A percentile compares a stretch with the other conserved stretches of the same genome.
Conservation (phyloP, 2,113 vertebrate species). For the Elaphurus davidianus region DNA sequence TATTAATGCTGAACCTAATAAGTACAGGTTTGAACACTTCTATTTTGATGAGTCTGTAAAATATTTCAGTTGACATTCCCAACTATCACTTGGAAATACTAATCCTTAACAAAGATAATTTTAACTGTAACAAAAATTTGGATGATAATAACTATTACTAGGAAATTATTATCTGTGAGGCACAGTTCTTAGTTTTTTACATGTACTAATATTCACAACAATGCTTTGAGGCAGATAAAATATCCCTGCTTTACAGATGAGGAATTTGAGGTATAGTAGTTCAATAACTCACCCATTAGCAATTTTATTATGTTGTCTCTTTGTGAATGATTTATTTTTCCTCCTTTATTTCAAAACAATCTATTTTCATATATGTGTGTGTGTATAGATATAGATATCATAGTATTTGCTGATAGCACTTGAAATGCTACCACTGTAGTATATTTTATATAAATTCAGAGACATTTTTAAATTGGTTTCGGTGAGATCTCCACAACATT, state of each 20-base stretch:
- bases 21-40: background rate
- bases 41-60: background rate
- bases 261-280: background rate
- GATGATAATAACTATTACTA: background rate
- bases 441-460: background rate
- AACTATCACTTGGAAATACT: background rate
- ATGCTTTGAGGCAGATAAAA: background rate
- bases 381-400: background rate
- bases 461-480: background rate
- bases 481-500: background rate
- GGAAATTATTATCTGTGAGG: background rate
- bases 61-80: background rate
- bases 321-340: background rate
- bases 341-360: background rate
- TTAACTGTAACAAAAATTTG: background rate
- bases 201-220: background rate
- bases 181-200: background rate
- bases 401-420: background rate
- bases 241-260: background rate
- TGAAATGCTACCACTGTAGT: slow-evolving; percentile 17
- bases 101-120: background rate
- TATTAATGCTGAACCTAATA: background rate
- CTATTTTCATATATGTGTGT: background rate
- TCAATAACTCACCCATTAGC: background rate
- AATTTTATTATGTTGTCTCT: background rate